A percentile compares a stretch with the other conserved stretches of the same genome.
Evolutionary conservation across 37 sponge, comb jelly and placozoan species (phyloP).

Genomic region (Aplysina aerophoba): DNA sequence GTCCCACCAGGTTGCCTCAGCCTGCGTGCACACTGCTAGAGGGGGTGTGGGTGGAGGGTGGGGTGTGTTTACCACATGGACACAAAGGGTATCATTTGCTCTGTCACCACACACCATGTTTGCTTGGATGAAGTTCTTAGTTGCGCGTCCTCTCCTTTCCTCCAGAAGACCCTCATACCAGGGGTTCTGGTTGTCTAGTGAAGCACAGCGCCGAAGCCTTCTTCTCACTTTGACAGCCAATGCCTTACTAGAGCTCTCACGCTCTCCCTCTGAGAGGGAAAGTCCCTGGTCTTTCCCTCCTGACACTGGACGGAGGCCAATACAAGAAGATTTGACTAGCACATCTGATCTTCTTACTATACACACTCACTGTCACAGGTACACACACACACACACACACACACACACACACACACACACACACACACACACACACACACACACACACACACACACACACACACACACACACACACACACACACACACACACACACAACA

Average conservation of each 20-base stretch:
- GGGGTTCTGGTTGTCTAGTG: slow-evolving; percentile 76
- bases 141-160: slow-evolving; percentile 1
- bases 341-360: too few relatives aligned
- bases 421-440: too few relatives aligned
- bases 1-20: background rate
- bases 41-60: background rate
- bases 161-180: slow-evolving; percentile 44
- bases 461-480: too few relatives aligned
- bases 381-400: too few relatives aligned
- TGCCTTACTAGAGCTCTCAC: background rate
- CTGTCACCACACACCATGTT: slow-evolving; percentile 78
- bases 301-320: background rate
- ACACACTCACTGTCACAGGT: too few relatives aligned
- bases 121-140: slow-evolving; percentile 47
- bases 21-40: background rate
- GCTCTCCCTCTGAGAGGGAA: background rate
- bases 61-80: too few relatives aligned
- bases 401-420: too few relatives aligned
- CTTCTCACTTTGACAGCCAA: slow-evolving; percentile 6
- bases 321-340: too few relatives aligned
- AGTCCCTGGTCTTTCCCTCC: too few relatives aligned
- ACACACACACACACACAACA: background rate
- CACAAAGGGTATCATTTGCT: too few relatives aligned
- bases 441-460: too few relatives aligned
- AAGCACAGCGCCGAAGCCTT: slow-evolving; percentile 46